These are phyloP conservation scores for Amiota mariae DNA, from an alignment of 2,888 invertebrate species.

Conservation along the genomic window DNA sequence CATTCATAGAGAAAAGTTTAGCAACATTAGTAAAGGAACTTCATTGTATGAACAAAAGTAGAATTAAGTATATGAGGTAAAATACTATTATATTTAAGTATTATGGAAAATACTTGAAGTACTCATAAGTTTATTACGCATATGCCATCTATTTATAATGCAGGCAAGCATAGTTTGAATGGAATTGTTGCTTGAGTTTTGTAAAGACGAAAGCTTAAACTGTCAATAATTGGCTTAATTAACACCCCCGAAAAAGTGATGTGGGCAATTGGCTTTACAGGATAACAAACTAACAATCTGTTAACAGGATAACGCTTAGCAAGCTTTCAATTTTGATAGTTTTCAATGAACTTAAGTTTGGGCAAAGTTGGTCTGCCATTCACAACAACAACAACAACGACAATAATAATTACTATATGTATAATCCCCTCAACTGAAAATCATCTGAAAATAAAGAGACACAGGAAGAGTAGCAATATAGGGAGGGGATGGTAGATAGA, in stretches of 20 bases:
- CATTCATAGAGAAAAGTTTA: not conserved
- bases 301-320: slow-evolving; percentile 16
- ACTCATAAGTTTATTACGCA: slow-evolving; percentile 45
- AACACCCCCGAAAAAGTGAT: slow-evolving; percentile 44
- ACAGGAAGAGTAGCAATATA: not conserved
- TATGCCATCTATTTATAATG: slow-evolving; percentile 40
- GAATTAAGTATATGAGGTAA: not conserved
- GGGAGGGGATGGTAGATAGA: not conserved
- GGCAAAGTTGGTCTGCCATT: not conserved
- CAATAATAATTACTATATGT: too few relatives aligned
- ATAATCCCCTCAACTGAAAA: slow-evolving; percentile 14
- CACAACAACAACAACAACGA: not conserved
- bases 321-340: slow-evolving; percentile 18
- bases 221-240: slow-evolving; percentile 56
- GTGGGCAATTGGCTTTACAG: slow-evolving; percentile 49
- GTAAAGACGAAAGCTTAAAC: slow-evolving; percentile 21
- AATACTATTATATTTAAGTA: too few relatives aligned
- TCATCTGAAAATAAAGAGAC: not conserved
- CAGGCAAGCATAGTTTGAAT: slow-evolving; percentile 11
- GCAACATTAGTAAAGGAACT: not conserved
- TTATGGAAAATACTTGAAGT: too few relatives aligned
- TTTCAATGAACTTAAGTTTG: not conserved
- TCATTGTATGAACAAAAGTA: not conserved
- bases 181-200: not conserved
- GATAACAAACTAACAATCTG: slow-evolving; percentile 24